Evolutionary conservation across 2,113 vertebrate species (phyloP).

Genomic region (Poecilia latipinna): DNA sequence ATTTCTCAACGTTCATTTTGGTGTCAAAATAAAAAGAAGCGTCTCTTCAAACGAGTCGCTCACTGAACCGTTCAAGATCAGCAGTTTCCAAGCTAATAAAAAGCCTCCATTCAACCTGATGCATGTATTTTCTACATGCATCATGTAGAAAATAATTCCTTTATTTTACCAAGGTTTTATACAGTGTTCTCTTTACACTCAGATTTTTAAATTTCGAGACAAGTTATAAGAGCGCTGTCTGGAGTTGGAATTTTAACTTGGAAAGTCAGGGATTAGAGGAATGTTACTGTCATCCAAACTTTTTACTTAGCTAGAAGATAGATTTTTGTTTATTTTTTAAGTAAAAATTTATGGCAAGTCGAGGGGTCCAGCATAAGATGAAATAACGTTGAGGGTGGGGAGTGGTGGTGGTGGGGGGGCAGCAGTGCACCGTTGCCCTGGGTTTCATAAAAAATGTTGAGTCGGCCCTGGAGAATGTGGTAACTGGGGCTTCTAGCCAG

Average conservation of each 20-base stretch:
- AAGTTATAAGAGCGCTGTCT: too few species aligned
- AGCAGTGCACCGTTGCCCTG: accelerated
- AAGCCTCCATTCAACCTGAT: not conserved
- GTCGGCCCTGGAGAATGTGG: not conserved
- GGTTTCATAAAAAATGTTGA: not conserved
- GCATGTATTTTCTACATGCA: too few species aligned
- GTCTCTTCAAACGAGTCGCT: not conserved
- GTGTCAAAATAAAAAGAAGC: slow-evolving; percentile 16
- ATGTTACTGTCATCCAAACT: too few species aligned
- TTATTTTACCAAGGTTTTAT: not conserved
- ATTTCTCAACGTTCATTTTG: slow-evolving; percentile 43
- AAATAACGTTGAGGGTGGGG: not conserved
- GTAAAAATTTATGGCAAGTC: too few species aligned
- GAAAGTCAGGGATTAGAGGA: too few species aligned
- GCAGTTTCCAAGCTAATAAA: not conserved
- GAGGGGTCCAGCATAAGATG: not conserved
- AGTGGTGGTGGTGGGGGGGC: not conserved
- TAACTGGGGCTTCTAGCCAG: slow-evolving; percentile 12
- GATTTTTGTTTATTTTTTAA: too few species aligned
- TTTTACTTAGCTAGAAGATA: too few species aligned
- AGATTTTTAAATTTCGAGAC: too few species aligned
- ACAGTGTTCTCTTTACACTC: too few species aligned
- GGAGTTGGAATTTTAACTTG: too few species aligned
- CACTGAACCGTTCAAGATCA: not conserved
- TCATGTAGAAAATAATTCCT: not conserved